A percentile compares a stretch with the other conserved stretches of the same genome.
Conservation (phyloP, 35 echinoderm and acorn worm species). For the Diadema setosum region DNA sequence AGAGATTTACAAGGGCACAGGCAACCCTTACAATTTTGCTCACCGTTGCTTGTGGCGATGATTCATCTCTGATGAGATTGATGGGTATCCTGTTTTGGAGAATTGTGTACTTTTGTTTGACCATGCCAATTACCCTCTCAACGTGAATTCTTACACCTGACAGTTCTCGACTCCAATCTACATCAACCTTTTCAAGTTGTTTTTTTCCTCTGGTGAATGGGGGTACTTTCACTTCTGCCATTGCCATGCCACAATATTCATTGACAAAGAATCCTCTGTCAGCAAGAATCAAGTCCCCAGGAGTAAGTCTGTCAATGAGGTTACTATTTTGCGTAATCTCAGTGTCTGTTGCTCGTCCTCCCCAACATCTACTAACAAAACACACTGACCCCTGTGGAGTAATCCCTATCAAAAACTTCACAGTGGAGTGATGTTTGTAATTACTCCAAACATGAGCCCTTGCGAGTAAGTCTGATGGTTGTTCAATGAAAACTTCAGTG, state of each 20-base stretch:
- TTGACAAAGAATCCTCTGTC: slow-evolving; percentile 47
- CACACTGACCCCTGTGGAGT: slow-evolving; percentile 51
- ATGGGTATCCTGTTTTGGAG: neutral
- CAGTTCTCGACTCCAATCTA: slow-evolving; percentile 32
- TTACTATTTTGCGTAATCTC: slow-evolving; percentile 13
- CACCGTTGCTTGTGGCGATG: neutral
- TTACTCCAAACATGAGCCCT: slow-evolving; percentile 31
- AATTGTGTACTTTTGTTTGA: slow-evolving; percentile 11
- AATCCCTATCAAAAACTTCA: slow-evolving; percentile 66
- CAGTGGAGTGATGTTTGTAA: slow-evolving; percentile 70
- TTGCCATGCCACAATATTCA: slow-evolving; percentile 31
- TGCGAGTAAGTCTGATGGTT: slow-evolving; percentile 35
- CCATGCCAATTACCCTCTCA: slow-evolving; percentile 12
- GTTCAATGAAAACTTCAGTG: slow-evolving; percentile 52
- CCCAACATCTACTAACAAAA: slow-evolving; percentile 51
- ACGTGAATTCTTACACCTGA: slow-evolving; percentile 19
- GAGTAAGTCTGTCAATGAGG: slow-evolving; percentile 19
- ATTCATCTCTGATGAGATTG: neutral
- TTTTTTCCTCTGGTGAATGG: slow-evolving; percentile 48
- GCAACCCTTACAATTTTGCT: neutral
- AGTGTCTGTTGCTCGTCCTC: slow-evolving; percentile 61
- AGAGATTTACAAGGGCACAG: neutral
- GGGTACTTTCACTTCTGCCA: slow-evolving; percentile 20
- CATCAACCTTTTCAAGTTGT: slow-evolving; percentile 23
- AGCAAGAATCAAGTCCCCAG: slow-evolving; percentile 35